These are phyloP conservation scores for Lissonota sp. DNA, from an alignment of 2,888 invertebrate species.

Conservation along the genomic window DNA sequence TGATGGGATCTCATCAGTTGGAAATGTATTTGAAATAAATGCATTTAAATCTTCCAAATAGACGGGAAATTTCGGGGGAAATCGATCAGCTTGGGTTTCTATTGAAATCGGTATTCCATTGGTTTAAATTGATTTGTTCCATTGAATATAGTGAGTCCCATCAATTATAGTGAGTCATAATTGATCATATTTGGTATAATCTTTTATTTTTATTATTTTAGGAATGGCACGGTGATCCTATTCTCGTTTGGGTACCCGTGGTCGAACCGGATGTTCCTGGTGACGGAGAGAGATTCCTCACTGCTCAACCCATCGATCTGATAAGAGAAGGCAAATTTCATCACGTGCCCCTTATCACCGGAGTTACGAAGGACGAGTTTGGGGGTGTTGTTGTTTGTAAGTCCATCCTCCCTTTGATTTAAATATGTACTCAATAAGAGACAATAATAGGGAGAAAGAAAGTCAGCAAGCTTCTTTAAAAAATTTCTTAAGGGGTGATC, in stretches of 20 bases:
- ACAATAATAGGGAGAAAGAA: too few species aligned
- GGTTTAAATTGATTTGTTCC: too few species aligned
- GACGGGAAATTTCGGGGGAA: too few species aligned
- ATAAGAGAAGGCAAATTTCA: slow-evolving; percentile 86
- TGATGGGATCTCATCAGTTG: too few species aligned
- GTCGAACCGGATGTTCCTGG: slow-evolving; percentile 87
- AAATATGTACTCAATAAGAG: too few species aligned
- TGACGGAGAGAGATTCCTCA: slow-evolving; percentile 86
- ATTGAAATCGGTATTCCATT: too few species aligned
- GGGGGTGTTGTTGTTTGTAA: slow-evolving; percentile 87
- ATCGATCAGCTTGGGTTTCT: too few species aligned
- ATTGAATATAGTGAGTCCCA: too few species aligned
- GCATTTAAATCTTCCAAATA: too few species aligned
- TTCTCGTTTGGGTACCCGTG: slow-evolving; percentile 87
- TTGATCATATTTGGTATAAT: not conserved
- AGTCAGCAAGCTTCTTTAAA: too few species aligned
- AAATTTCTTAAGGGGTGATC: too few species aligned
- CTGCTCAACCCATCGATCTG: slow-evolving; percentile 86
- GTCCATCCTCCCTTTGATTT: slow-evolving; percentile 65
- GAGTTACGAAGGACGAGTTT: slow-evolving; percentile 89
- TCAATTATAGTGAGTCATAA: slow-evolving; percentile 68
- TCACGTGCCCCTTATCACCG: slow-evolving; percentile 87
- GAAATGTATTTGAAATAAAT: too few species aligned
- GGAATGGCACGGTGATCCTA: slow-evolving; percentile 86
- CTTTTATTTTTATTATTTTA: slow-evolving; percentile 69